Evolutionary conservation across 2,888 invertebrate genomes (phyloP).

Genomic region (Spicauda simplicius): DNA sequence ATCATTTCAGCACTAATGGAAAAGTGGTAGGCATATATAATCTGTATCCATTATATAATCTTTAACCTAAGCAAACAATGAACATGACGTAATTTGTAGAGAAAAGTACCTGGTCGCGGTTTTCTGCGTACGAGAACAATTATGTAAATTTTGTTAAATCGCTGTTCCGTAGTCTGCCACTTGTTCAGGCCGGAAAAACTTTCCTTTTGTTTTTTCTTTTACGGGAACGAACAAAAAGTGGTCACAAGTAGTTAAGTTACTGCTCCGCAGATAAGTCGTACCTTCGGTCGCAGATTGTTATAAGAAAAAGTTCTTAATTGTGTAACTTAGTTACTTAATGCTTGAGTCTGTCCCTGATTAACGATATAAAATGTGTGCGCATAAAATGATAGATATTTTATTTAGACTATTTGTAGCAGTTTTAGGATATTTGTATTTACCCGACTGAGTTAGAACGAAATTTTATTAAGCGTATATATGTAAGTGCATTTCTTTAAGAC

Average conservation of each 20-base stretch:
- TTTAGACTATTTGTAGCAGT: too few species aligned
- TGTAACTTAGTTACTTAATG: conserved; percentile 29
- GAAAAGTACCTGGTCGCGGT: not conserved
- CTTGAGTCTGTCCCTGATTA: conserved; percentile 12
- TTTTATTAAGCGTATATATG: too few species aligned
- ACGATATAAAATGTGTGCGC: not conserved
- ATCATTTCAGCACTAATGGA: too few species aligned
- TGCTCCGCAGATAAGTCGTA: conserved; percentile 29
- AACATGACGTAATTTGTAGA: not conserved
- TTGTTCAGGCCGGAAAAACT: conserved; percentile 21
- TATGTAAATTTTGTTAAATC: conserved; percentile 34
- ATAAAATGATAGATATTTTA: not conserved
- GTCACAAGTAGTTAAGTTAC: conserved; percentile 35
- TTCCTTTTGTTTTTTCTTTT: conserved; percentile 23
- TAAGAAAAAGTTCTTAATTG: conserved; percentile 32
- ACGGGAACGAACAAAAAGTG: conserved; percentile 25
- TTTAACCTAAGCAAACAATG: too few species aligned
- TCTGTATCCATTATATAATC: too few species aligned
- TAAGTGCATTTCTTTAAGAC: too few species aligned
- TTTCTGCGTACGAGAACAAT: conserved; percentile 18
- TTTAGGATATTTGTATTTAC: too few species aligned
- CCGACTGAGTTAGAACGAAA: too few species aligned
- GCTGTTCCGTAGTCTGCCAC: conserved; percentile 24
- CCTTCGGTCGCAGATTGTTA: conserved; percentile 30
- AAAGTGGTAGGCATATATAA: too few species aligned